Percentiles rank a stretch among this genome's conserved stretches.
Conservation (phyloP, 2,888 invertebrate genomes). For the Mythimna albipuncta region DNA sequence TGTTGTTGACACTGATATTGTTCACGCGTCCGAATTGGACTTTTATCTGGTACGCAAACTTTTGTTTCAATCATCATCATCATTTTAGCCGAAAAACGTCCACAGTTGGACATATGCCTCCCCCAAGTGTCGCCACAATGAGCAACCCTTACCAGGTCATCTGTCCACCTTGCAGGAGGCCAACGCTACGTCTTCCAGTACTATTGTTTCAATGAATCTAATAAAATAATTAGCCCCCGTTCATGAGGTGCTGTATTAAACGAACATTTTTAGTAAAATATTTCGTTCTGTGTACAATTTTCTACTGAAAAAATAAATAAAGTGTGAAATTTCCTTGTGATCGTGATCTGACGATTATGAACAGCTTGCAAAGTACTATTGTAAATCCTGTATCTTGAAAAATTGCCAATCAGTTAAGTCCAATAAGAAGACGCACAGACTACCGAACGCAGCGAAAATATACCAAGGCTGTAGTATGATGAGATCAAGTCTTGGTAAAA, state of each 20-base stretch:
- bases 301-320: not conserved
- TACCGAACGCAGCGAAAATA: not conserved
- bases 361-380: not conserved
- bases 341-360: too few species aligned
- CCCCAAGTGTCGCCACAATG: too few species aligned
- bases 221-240: not conserved
- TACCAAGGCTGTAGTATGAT: not conserved
- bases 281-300: not conserved
- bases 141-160: too few species aligned
- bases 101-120: too few species aligned
- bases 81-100: too few species aligned
- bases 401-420: not conserved
- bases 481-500: too few species aligned
- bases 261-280: not conserved
- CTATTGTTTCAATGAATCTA: not conserved
- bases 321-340: not conserved
- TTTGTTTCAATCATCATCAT: not conserved
- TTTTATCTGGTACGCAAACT: constrained; percentile 94
- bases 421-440: not conserved
- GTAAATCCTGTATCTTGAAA: not conserved
- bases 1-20: constrained; percentile 95
- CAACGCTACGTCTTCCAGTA: too few species aligned
- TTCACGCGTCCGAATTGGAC: constrained; percentile 96
- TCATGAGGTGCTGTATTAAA: not conserved
- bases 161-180: too few species aligned